Conservation (phyloP, 2,797 vertebrate species). For the Channallabes apus region DNA sequence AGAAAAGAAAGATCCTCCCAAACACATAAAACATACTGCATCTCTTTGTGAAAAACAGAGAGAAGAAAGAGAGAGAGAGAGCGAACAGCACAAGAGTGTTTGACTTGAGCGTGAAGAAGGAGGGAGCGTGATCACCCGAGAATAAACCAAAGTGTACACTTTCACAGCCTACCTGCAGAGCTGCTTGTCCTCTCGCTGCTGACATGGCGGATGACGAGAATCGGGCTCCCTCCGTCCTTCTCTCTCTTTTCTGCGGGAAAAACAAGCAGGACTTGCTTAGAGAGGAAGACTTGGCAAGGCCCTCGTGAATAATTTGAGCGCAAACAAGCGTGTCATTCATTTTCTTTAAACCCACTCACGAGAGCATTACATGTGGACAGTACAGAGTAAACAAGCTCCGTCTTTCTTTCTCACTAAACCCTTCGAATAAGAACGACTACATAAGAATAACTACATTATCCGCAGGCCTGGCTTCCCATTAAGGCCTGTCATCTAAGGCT, state of each 20-base stretch:
- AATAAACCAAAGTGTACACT: conserved; percentile 17
- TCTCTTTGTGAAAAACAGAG: conserved; percentile 59
- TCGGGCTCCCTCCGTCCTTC: neutral
- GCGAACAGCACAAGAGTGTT: neutral
- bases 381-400: conserved; percentile 25
- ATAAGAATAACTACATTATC: neutral
- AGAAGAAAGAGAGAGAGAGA: conserved; percentile 47
- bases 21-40: conserved; percentile 72
- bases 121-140: neutral
- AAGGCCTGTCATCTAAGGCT: conserved; percentile 15
- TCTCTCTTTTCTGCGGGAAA: neutral
- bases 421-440: too few species aligned
- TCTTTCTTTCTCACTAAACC: conserved; percentile 45
- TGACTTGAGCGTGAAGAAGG: neutral
- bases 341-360: conserved; percentile 56
- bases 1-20: conserved; percentile 57
- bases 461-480: neutral
- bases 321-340: conserved; percentile 73
- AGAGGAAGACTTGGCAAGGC: conserved; percentile 58
- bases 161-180: conserved; percentile 69
- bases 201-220: conserved; percentile 70
- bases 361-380: conserved; percentile 2
- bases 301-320: conserved; percentile 64
- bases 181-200: conserved; percentile 58
- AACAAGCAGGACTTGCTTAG: conserved; percentile 10